Base-by-base conservation (phyloP, 2,888 invertebrate genomes). In the Drosophila mercatorum region DNA sequence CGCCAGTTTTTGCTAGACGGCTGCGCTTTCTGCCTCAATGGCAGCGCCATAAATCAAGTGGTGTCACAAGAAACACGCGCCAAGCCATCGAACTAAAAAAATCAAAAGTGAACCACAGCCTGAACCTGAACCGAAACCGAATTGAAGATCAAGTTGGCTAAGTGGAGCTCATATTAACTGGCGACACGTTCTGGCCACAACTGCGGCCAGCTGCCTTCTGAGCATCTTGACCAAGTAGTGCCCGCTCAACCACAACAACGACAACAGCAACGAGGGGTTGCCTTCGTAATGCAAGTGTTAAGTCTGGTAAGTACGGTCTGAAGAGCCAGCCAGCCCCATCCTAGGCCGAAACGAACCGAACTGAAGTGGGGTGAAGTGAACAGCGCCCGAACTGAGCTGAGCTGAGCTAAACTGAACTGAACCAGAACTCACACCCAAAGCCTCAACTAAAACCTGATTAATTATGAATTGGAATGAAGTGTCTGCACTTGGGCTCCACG, bases 391-490 rank as follows among this genome's bases (percentile, higher is more conserved):
- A 17, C 49, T 34, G 22, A 22, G 22, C 22, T 22, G 22, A 22
- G 22, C 22, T 22, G 22, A 22, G 22, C 22, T 22, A 22, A 36
- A 26, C 31, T 17, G 10, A 56, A 22, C 26, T 31, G 52, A 53
- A 38, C 28, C 46, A 11, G 40, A 56, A 46, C 17, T 60, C 22
- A 17, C 47, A 41, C 53, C 22, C 38, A 52, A 34, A 31, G 17
- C 28, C 49, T 57, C 38, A 36, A 52, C 53, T 22, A 43, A 41
- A 41, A 51, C 68, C 81, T 79, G 79, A 88, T 84, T 84, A 88
- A 88, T 85, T 84, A 84, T 87, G 85, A 84, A 85, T 76, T 84
- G 79, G 65, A 77, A 77, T 74, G 61, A 63, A 66, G 74, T 66
- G 70, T 70, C 47, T 68, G 57, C 34, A 47, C 65, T 74, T 66